A percentile compares a stretch with the other conserved stretches of the same genome.
Evolutionary conservation across 2,797 vertebrate species (phyloP).

Genomic region (Lepilemur ruficaudatus): DNA sequence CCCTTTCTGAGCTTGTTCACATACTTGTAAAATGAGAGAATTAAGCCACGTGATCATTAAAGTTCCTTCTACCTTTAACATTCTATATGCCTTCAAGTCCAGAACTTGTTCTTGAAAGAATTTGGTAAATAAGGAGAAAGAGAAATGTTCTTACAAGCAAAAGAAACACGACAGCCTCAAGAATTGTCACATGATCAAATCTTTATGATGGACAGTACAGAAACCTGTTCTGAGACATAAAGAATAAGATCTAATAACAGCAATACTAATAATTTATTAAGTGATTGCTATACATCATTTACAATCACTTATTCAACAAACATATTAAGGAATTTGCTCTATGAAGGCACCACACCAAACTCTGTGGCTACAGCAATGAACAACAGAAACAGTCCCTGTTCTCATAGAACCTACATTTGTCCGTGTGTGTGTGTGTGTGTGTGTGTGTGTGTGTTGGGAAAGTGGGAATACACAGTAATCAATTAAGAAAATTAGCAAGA

Average conservation of each 20-base stretch:
- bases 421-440: not conserved
- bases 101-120: not conserved
- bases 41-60: not conserved
- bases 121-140: not conserved
- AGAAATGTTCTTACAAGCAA: not conserved
- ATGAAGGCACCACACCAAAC: not conserved
- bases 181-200: not conserved
- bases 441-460: not conserved
- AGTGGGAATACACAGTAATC: not conserved
- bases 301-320: not conserved
- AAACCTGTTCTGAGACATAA: not conserved
- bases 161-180: not conserved
- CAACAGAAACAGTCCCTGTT: not conserved
- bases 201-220: not conserved
- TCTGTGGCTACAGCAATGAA: not conserved
- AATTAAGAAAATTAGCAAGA: conserved; percentile 9
- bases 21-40: not conserved
- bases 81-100: not conserved
- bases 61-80: not conserved
- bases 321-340: not conserved
- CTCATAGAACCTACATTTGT: not conserved
- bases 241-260: not conserved
- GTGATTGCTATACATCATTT: not conserved
- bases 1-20: not conserved
- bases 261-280: not conserved